A percentile compares a stretch with the other conserved stretches of the same genome.
These are phyloP conservation scores for Rhombomys opimus DNA, from an alignment of 2,113 vertebrate species.

Conservation along the genomic window DNA sequence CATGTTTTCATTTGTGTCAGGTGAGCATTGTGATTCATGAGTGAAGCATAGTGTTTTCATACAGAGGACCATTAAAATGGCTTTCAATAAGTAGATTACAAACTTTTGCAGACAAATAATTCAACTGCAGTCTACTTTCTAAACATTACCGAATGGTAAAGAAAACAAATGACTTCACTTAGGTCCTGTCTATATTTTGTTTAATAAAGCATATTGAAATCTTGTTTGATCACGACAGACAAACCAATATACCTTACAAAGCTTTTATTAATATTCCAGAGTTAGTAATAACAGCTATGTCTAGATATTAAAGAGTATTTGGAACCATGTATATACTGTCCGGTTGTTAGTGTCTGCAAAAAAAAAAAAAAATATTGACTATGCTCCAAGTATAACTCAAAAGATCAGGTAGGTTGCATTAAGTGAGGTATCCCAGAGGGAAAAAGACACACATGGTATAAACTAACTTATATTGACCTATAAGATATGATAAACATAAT, in stretches of 20 bases:
- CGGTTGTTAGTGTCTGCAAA: background rate
- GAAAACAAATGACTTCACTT: background rate
- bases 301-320: background rate
- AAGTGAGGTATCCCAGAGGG: too few relatives aligned
- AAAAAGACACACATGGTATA: too few relatives aligned
- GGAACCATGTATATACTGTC: background rate
- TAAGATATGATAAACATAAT: too few relatives aligned
- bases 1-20: background rate
- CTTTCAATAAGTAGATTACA: conserved; percentile 11
- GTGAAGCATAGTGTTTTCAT: background rate
- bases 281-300: background rate
- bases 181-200: background rate
- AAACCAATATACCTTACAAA: background rate
- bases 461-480: too few relatives aligned
- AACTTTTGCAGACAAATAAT: background rate
- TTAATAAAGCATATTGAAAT: background rate
- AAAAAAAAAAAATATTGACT: background rate
- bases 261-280: background rate
- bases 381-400: background rate
- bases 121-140: background rate
- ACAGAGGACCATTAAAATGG: background rate
- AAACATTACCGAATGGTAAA: background rate
- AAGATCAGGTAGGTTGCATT: background rate
- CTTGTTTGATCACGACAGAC: background rate
- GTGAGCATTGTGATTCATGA: background rate